A percentile compares a stretch with the other conserved stretches of the same genome.
Evolutionary conservation across 2,113 vertebrate species (phyloP).

Genomic region (Prinia subflava): DNA sequence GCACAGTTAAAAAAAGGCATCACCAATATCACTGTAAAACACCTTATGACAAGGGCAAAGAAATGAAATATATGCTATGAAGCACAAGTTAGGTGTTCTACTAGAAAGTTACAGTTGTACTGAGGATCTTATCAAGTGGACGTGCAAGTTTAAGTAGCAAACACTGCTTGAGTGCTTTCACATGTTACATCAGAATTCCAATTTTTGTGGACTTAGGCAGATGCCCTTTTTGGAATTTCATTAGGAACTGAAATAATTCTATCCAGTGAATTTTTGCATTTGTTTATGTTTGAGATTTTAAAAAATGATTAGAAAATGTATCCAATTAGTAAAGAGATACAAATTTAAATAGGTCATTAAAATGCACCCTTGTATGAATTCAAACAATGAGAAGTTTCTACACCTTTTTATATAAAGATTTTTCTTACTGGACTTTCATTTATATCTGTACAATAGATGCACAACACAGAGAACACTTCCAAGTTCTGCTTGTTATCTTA

Average conservation of each 20-base stretch:
- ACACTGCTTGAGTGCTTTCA: not conserved
- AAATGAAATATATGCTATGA: not conserved
- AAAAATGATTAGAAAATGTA: not conserved
- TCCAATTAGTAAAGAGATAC: not conserved
- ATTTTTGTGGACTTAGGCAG: not conserved
- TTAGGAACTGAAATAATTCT: not conserved
- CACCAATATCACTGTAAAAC: not conserved
- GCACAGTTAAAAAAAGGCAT: not conserved
- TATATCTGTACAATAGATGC: not conserved
- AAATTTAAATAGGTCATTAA: not conserved
- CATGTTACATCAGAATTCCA: not conserved
- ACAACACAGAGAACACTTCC: not conserved
- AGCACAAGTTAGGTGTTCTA: not conserved
- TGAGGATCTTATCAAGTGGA: not conserved
- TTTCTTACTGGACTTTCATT: not conserved
- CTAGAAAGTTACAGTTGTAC: not conserved
- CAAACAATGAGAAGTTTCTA: not conserved
- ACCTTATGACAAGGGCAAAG: not conserved
- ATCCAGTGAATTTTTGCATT: not conserved
- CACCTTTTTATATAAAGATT: not conserved
- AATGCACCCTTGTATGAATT: not conserved
- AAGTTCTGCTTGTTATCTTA: not conserved
- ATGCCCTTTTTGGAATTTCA: not conserved
- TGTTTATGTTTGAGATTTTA: not conserved
- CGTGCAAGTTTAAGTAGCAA: not conserved